These are phyloP conservation scores for Nasalis larvatus DNA, from an alignment of 2,113 vertebrate species.

Conservation along the genomic window DNA sequence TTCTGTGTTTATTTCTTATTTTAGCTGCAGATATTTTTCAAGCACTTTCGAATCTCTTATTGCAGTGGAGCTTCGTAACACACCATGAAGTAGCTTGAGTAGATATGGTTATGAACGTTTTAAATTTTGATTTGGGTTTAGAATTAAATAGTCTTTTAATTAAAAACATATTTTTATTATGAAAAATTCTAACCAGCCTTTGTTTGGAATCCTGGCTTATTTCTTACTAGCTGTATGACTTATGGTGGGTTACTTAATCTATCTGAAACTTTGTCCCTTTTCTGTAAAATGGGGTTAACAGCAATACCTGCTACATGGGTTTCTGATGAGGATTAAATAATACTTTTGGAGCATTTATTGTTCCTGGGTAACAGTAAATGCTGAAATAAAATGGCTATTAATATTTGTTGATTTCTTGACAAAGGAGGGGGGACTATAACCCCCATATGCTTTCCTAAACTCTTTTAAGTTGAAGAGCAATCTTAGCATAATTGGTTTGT, in stretches of 20 bases:
- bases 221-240: constrained; percentile 6
- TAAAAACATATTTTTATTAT: not conserved
- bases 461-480: not conserved
- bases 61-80: not conserved
- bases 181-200: not conserved
- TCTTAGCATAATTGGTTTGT: not conserved
- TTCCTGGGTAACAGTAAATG: not conserved
- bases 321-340: constrained; percentile 4
- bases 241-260: not conserved
- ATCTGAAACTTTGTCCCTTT: not conserved
- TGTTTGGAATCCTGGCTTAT: constrained; percentile 18
- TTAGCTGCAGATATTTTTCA: constrained; percentile 20
- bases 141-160: constrained; percentile 12
- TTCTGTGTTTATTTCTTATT: not conserved
- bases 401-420: not conserved
- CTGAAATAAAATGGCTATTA: not conserved
- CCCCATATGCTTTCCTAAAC: not conserved
- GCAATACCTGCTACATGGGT: not conserved
- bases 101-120: not conserved
- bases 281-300: not conserved
- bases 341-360: not conserved
- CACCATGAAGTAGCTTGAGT: not conserved
- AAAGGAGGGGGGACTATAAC: not conserved
- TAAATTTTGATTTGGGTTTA: not conserved
- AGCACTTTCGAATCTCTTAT: not conserved